Evolutionary conservation across 2,888 invertebrate genomes (phyloP).

Genomic region (Noctua fimbriata): DNA sequence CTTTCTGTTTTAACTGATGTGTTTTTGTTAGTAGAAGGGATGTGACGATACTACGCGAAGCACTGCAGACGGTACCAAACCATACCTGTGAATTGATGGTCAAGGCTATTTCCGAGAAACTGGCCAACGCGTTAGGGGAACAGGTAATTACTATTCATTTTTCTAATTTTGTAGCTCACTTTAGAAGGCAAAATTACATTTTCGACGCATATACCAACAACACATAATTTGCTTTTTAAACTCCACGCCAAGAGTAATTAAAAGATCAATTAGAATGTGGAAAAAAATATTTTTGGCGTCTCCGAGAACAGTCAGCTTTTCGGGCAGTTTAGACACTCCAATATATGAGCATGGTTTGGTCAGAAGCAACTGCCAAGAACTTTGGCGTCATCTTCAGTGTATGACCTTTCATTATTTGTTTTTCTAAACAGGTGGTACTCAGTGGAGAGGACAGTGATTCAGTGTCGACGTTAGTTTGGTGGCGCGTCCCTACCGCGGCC

Average conservation of each 20-base stretch:
- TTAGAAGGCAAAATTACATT: not conserved
- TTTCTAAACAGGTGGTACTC: constrained; percentile 80
- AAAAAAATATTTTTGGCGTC: not conserved
- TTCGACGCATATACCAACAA: not conserved
- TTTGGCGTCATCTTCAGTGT: not conserved
- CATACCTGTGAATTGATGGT: constrained; percentile 96
- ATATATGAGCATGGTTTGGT: not conserved
- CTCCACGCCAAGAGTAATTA: not conserved
- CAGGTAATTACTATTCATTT: constrained; percentile 86
- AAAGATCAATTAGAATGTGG: not conserved
- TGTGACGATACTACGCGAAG: constrained; percentile 94
- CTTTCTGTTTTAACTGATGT: constrained; percentile 38
- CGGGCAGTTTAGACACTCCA: not conserved
- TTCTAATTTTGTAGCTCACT: not conserved
- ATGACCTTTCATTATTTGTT: not conserved
- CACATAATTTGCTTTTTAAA: not conserved
- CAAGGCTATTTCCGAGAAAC: constrained; percentile 95
- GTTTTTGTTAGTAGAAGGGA: constrained; percentile 82
- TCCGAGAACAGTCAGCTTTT: not conserved
- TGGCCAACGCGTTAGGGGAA: constrained; percentile 95
- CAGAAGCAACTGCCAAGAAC: not conserved
- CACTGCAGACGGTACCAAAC: constrained; percentile 95
- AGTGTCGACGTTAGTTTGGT: constrained; percentile 84
- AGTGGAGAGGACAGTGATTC: constrained; percentile 83
- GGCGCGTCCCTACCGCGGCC: constrained; percentile 85